These are phyloP conservation scores for Aphrophora alni DNA, from an alignment of 2,888 invertebrate genomes.

Conservation along the genomic window DNA sequence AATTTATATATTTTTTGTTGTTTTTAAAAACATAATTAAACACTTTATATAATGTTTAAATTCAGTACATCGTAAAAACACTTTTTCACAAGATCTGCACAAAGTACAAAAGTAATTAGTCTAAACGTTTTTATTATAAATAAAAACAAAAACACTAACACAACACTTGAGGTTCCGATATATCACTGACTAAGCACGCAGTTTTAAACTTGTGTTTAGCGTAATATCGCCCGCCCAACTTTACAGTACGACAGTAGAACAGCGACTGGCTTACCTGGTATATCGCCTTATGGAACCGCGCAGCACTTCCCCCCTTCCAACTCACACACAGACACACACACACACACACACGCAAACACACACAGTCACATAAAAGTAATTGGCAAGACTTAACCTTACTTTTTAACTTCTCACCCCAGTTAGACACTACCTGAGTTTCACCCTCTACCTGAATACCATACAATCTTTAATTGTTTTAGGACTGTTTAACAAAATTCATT, in stretches of 20 bases:
- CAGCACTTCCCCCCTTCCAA: not conserved
- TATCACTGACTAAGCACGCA: not conserved
- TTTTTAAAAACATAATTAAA: too few species aligned
- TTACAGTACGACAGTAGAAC: not conserved
- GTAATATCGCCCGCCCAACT: not conserved
- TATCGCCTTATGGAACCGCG: not conserved
- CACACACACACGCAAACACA: not conserved
- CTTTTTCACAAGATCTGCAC: too few species aligned
- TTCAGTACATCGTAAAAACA: too few species aligned
- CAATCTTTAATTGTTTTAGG: not conserved
- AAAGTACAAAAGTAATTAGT: too few species aligned
- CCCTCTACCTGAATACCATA: not conserved
- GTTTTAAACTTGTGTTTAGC: not conserved
- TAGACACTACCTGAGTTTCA: not conserved
- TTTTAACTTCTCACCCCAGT: not conserved
- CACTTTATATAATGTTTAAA: too few species aligned
- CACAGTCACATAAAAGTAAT: not conserved
- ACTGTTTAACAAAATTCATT: not conserved
- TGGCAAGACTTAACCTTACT: not conserved
- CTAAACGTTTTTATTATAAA: too few species aligned
- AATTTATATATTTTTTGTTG: too few species aligned
- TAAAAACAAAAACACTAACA: not conserved
- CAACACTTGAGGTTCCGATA: not conserved
- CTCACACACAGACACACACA: not conserved
- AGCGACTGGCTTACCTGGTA: not conserved